Conservation (phyloP, 1,140 invertebrate genomes). For the Cherax quadricarinatus region DNA sequence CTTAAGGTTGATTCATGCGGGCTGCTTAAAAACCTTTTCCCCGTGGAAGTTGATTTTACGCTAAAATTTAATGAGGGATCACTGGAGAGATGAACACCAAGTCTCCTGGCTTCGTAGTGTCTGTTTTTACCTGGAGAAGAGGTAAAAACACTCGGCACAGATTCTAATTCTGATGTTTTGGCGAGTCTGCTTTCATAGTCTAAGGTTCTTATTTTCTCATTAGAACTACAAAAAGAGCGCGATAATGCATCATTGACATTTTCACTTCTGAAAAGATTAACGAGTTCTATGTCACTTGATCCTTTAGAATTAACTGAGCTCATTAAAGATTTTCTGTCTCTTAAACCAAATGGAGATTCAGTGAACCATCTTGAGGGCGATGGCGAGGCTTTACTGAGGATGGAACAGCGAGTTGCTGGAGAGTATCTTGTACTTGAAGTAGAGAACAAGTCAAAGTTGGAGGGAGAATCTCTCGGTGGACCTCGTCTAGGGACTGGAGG, state of each 20-base stretch:
- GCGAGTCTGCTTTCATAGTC: background rate
- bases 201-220: background rate
- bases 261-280: constrained; percentile 36
- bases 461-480: background rate
- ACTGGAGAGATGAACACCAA: background rate
- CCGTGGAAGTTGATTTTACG: background rate
- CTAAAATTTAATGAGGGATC: background rate
- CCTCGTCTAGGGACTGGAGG: constrained; percentile 41
- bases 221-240: background rate
- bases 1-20: background rate
- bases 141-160: background rate
- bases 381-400: background rate
- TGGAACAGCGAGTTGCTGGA: background rate
- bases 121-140: background rate
- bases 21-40: background rate
- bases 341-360: constrained; percentile 7
- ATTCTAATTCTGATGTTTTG: background rate
- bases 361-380: constrained; percentile 15
- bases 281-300: constrained; percentile 54
- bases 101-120: background rate
- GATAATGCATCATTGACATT: background rate
- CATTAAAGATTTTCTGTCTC: constrained; percentile 39
- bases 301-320: constrained; percentile 43
- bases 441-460: background rate
- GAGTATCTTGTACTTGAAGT: background rate